Evolutionary conservation across 2,797 vertebrate genomes (phyloP).

Genomic region (Taenioides sp.): DNA sequence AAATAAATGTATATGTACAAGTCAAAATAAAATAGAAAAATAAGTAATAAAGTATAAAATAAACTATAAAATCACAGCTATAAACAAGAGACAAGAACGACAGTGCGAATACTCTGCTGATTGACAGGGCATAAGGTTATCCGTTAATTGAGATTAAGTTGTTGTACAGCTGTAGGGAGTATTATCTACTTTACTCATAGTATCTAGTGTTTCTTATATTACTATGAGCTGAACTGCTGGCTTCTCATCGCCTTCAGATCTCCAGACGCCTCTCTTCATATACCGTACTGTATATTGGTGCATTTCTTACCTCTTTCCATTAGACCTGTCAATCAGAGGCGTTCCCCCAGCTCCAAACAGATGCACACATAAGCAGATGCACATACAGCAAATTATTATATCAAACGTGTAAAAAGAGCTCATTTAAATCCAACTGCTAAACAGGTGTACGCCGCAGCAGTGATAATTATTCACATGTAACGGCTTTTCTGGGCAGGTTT

Average conservation of each 20-base stretch:
- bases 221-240: neutral
- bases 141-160: too few relatives aligned
- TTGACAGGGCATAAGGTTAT: too few relatives aligned
- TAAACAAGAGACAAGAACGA: too few relatives aligned
- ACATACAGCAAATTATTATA: too few relatives aligned
- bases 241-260: neutral
- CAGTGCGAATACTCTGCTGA: too few relatives aligned
- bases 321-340: neutral
- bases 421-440: neutral
- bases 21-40: too few relatives aligned
- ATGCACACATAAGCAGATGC: neutral
- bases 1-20: too few relatives aligned
- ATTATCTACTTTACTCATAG: too few relatives aligned
- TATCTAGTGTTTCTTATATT: neutral
- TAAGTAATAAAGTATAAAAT: too few relatives aligned
- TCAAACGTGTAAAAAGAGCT: neutral
- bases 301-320: conserved; percentile 2
- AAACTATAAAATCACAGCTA: too few relatives aligned
- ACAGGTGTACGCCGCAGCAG: neutral
- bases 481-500: neutral
- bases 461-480: conserved; percentile 1
- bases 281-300: neutral
- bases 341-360: neutral
- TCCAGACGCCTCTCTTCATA: neutral
- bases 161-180: too few relatives aligned